Conservation (phyloP, 2,797 vertebrate genomes). For the Sparidentex hasta region DNA sequence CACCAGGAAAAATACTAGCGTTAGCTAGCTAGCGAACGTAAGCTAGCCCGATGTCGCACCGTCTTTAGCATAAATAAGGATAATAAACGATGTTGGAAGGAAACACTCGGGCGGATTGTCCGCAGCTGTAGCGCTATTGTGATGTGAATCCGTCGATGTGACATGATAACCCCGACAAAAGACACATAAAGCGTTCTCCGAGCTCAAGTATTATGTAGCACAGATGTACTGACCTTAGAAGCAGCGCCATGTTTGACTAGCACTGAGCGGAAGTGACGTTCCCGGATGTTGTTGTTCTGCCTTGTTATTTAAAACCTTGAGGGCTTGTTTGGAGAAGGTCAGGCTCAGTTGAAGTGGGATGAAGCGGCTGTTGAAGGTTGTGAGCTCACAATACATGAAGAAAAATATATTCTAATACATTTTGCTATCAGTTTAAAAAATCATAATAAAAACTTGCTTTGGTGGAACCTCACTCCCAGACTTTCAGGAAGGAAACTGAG, state of each 20-base stretch:
- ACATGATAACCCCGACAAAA: rapidly evolving
- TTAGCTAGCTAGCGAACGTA: slow-evolving; percentile 42
- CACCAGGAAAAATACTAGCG: neutral
- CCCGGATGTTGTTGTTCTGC: slow-evolving; percentile 44
- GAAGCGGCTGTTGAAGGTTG: no score
- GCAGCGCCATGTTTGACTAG: slow-evolving; percentile 84
- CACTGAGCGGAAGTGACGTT: slow-evolving; percentile 73
- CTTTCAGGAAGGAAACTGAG: no score
- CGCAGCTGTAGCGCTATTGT: rapidly evolving
- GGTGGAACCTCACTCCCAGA: no score
- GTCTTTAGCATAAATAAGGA: neutral
- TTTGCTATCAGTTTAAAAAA: no score
- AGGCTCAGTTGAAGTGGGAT: neutral
- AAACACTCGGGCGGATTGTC: rapidly evolving
- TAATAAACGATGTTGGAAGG: rapidly evolving
- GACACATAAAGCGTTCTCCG: rapidly evolving
- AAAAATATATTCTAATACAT: no score
- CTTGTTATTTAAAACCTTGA: neutral
- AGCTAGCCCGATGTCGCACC: slow-evolving; percentile 4
- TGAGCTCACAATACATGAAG: no score
- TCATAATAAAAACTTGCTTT: no score
- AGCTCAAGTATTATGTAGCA: neutral
- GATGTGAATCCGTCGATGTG: rapidly evolving
- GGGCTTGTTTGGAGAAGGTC: slow-evolving; percentile 23
- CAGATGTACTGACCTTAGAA: slow-evolving; percentile 86